Conservation (phyloP, 2,888 invertebrate species). For the Polydesmus complanatus region DNA sequence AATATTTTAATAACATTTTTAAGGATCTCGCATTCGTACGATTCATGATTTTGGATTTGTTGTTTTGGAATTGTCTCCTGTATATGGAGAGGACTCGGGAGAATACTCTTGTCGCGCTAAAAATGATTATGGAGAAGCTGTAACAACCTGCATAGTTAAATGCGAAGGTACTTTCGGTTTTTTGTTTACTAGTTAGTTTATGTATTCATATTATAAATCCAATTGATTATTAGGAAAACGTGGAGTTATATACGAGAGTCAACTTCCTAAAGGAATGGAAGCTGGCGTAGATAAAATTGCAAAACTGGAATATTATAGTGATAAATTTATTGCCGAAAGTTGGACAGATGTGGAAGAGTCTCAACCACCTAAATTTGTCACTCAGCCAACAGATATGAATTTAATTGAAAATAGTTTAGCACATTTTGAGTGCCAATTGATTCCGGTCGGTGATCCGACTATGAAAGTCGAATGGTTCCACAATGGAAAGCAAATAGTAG, state of each 20-base stretch:
- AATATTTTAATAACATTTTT: constrained; percentile 3
- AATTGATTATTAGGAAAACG: constrained; percentile 55
- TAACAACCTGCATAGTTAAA: constrained; percentile 34
- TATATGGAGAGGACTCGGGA: constrained; percentile 91
- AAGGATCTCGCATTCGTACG: constrained; percentile 84
- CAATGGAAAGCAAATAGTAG: constrained; percentile 81
- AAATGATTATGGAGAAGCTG: constrained; percentile 81
- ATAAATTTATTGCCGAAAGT: constrained; percentile 42
- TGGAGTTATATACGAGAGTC: constrained; percentile 80
- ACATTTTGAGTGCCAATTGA: constrained; percentile 79
- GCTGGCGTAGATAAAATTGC: constrained; percentile 86
- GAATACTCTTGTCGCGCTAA: constrained; percentile 55
- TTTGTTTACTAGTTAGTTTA: not conserved
- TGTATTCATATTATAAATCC: constrained; percentile 8
- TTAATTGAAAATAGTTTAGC: constrained; percentile 75
- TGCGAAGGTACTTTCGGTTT: constrained; percentile 27
- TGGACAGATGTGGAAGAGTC: constrained; percentile 58
- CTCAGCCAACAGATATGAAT: constrained; percentile 68
- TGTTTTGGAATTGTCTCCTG: constrained; percentile 90
- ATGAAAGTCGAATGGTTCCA: constrained; percentile 97
- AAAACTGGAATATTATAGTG: constrained; percentile 69
- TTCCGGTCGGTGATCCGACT: constrained; percentile 79
- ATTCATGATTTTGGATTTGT: constrained; percentile 98
- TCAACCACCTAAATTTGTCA: constrained; percentile 78
- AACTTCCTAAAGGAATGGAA: constrained; percentile 84